Evolutionary conservation across 2,113 vertebrate species (phyloP), one percentile per base, ranked within the genome.

Genomic region (Mystacornis crossleyi): DNA sequence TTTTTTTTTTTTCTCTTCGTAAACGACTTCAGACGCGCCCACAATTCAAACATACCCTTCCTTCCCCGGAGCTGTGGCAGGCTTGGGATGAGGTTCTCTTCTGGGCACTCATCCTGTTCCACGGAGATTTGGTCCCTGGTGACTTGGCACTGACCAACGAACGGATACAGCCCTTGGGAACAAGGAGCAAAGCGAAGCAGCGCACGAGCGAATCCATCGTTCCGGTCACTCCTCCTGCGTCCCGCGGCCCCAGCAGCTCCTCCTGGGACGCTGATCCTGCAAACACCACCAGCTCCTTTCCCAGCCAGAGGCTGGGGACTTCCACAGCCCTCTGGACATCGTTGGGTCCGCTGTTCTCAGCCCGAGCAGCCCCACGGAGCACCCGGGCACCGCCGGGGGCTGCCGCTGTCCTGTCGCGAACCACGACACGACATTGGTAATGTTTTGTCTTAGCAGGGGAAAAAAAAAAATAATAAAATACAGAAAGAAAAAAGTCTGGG

Each of bases 51-150:
- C 82, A 86, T 48, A 77, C 81, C 94, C 91, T 93, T 97, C 94
- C 91, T 93, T 97, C 89, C 95, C 86, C 26, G 91, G 96, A 95
- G 96, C 94, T 96, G 97, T 74, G 94, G 94, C 86, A 91, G 93
- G 95, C 97, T 92, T 86, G 96, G 97, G 94, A 33, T 57, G 50
- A 97, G 80, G 88, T 95, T 97, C 88, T 97, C 89, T 89, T 97
- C 95, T 97, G 97, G 97, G 96, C 90, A 96, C 93, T 81, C 81
- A 36, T 89, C 94, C 89, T 94, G 92, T 91, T 79, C 91, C 96
- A 92, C 4, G 95, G 65, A 97, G 97, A 97, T 97, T 98, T 98
- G 98, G 98, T 98, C 98, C 98, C 98, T 71, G 89, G 93, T 97
- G 96, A 96, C 97, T 97, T 92, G 97, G 96, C 97, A 94, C 93